These are phyloP conservation scores for Diplodus puntazzo DNA, from an alignment of 2,797 vertebrate species.

Conservation along the genomic window DNA sequence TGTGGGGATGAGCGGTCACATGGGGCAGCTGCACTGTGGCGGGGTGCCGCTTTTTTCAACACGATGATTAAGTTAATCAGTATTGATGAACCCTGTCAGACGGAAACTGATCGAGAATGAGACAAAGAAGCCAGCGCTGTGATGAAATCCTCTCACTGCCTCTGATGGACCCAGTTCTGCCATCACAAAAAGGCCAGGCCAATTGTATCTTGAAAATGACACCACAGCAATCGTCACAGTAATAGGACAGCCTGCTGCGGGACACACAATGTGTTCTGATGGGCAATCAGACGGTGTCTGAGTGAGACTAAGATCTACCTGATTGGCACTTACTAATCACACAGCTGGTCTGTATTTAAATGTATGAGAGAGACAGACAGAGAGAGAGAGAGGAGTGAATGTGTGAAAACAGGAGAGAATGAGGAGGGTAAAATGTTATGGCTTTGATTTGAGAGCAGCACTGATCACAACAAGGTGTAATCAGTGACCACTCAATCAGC, in stretches of 20 bases:
- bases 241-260: conserved; percentile 45
- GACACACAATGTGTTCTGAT: conserved; percentile 26
- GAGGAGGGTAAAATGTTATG: conserved; percentile 16
- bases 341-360: conserved; percentile 42
- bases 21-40: conserved; percentile 14
- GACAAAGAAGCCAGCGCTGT: conserved; percentile 35
- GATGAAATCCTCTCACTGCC: conserved; percentile 29
- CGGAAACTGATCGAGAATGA: conserved; percentile 53
- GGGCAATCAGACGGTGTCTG: conserved; percentile 56
- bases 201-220: conserved; percentile 45
- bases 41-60: conserved; percentile 30
- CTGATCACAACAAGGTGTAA: conserved; percentile 64
- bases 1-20: conserved; percentile 37
- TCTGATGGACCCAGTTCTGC: conserved; percentile 44
- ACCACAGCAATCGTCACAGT: conserved; percentile 26
- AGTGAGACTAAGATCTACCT: conserved; percentile 44
- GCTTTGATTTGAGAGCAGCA: conserved; percentile 66
- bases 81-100: conserved; percentile 74
- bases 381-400: conserved; percentile 25
- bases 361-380: conserved; percentile 5
- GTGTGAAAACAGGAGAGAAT: conserved; percentile 27
- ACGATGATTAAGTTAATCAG: conserved; percentile 72
- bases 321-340: conserved; percentile 64
- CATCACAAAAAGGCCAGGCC: conserved; percentile 34
- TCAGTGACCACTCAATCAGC: conserved; percentile 52